Conservation (phyloP, 2,797 vertebrate species). For the Neosalanx taihuensis region DNA sequence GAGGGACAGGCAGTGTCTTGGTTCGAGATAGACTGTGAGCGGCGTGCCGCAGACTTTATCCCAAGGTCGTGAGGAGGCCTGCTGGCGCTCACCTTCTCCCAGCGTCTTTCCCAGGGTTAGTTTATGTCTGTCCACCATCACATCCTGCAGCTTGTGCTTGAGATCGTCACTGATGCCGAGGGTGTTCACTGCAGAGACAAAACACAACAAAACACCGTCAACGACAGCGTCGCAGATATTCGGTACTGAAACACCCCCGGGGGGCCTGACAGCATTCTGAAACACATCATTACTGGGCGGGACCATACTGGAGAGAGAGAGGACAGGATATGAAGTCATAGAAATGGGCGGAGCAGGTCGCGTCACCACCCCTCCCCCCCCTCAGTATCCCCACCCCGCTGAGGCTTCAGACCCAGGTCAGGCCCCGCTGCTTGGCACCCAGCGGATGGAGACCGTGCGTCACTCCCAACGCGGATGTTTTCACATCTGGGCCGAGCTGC, state of each 20-base stretch:
- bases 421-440: neutral
- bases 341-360: constrained; percentile 22
- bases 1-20: neutral
- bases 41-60: neutral
- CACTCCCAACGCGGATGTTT: constrained; percentile 8
- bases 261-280: constrained; percentile 9
- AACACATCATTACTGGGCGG: constrained; percentile 26
- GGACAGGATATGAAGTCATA: constrained; percentile 40
- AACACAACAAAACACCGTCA: neutral
- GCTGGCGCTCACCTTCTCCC: constrained; percentile 80
- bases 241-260: too few relatives aligned
- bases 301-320: constrained; percentile 6
- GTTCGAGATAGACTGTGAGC: neutral
- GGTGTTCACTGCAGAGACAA: constrained; percentile 78
- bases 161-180: constrained; percentile 90
- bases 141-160: constrained; percentile 88
- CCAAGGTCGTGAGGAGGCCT: neutral
- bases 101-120: constrained; percentile 90
- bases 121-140: constrained; percentile 90
- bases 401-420: neutral
- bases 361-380: neutral
- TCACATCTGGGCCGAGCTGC: constrained; percentile 51
- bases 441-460: neutral
- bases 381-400: constrained; percentile 25
- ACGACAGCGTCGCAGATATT: too few relatives aligned